These are phyloP conservation scores for Trissonchulus sp. DNA, from an alignment of 2,888 invertebrate species.

Conservation along the genomic window DNA sequence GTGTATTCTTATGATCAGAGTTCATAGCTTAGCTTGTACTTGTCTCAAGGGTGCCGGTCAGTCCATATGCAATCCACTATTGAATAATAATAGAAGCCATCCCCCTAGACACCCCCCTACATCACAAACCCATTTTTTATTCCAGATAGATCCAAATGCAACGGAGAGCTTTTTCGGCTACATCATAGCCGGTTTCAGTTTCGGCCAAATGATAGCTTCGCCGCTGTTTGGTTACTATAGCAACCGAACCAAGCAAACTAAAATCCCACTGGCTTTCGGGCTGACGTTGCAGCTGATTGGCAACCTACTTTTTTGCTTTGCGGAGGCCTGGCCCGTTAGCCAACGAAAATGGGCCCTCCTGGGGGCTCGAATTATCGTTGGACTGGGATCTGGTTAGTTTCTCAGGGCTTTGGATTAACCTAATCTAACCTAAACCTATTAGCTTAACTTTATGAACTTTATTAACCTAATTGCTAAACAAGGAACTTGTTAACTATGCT, in stretches of 20 bases:
- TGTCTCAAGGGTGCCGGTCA: too few relatives aligned
- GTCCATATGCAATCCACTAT: too few relatives aligned
- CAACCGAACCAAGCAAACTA: slow-evolving; percentile 42
- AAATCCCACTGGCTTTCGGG: slow-evolving; percentile 49
- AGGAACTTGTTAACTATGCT: too few relatives aligned
- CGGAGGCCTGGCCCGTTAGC: slow-evolving; percentile 44
- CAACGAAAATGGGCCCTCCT: slow-evolving; percentile 44
- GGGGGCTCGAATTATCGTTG: slow-evolving; percentile 48
- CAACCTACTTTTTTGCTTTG: slow-evolving; percentile 51
- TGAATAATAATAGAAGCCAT: too few relatives aligned
- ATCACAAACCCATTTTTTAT: too few relatives aligned
- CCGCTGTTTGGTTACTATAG: slow-evolving; percentile 52
- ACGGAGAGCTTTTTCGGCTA: slow-evolving; percentile 49
- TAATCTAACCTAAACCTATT: too few relatives aligned
- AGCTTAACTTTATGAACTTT: too few relatives aligned
- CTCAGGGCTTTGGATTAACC: not conserved
- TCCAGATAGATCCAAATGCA: slow-evolving; percentile 34
- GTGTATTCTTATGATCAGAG: too few relatives aligned
- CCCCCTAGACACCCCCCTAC: too few relatives aligned
- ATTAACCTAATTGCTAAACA: too few relatives aligned
- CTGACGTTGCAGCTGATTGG: slow-evolving; percentile 49
- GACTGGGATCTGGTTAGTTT: slow-evolving; percentile 51
- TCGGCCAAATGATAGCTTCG: slow-evolving; percentile 53
- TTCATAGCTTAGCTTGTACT: too few relatives aligned
- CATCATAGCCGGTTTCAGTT: slow-evolving; percentile 52